Percentiles rank a stretch among this genome's conserved stretches.
Conservation (phyloP, 2,797 vertebrate genomes). For the Alfaro cultratus region DNA sequence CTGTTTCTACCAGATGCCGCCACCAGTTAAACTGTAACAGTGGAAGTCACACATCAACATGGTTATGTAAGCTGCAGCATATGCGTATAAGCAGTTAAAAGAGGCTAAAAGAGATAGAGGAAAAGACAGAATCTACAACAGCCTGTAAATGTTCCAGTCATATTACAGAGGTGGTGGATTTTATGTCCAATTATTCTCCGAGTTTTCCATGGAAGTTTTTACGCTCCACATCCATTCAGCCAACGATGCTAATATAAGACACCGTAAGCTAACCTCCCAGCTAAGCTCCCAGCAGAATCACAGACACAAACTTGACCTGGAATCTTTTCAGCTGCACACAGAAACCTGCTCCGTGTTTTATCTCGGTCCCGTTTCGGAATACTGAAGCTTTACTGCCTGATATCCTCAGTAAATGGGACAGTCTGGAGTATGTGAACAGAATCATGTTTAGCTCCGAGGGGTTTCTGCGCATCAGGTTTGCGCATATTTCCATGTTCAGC, state of each 20-base stretch:
- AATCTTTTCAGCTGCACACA: conserved; percentile 54
- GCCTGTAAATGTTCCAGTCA: neutral
- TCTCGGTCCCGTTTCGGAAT: conserved; percentile 19
- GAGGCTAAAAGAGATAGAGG: no score
- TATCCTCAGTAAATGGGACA: conserved; percentile 53
- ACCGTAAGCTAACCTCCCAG: neutral
- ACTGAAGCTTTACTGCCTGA: conserved; percentile 13
- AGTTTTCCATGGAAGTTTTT: neutral
- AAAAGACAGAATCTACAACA: no score
- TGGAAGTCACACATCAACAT: no score
- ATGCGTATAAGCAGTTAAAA: no score
- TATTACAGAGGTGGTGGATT: neutral
- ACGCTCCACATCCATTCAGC: neutral
- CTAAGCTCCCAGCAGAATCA: neutral
- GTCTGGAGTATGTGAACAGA: conserved; percentile 48
- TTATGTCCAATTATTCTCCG: neutral
- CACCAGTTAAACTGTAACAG: no score
- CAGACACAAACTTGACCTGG: conserved; percentile 65
- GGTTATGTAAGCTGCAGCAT: no score
- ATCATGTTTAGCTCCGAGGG: conserved; percentile 53
- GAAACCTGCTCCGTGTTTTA: conserved; percentile 13
- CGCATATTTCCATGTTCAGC: conserved; percentile 8
- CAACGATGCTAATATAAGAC: neutral
- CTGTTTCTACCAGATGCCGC: no score
- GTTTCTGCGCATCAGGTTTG: conserved; percentile 26